A percentile compares a stretch with the other conserved stretches of the same genome.
Conservation (phyloP, 1,140 invertebrate species). For the Trachymyrmex cornetzi region DNA sequence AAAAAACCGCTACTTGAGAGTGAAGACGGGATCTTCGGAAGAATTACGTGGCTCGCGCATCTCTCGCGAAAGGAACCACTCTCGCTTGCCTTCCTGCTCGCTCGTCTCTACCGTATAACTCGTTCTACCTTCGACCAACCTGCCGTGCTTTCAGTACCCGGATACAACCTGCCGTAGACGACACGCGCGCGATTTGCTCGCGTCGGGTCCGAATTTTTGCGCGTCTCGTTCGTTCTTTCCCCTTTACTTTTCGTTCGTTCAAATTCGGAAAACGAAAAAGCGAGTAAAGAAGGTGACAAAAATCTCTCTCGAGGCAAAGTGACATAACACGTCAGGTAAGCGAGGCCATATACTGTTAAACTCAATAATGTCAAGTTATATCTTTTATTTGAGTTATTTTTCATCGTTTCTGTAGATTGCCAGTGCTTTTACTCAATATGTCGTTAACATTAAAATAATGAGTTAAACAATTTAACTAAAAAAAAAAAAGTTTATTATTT, state of each 20-base stretch:
- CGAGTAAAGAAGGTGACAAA: neutral
- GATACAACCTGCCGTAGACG: constrained; percentile 73
- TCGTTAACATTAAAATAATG: too few species aligned
- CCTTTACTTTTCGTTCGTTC: neutral
- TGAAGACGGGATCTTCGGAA: constrained; percentile 29
- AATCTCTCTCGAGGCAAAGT: neutral
- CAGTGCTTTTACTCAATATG: too few species aligned
- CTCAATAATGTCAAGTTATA: too few species aligned
- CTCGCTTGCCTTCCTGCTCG: constrained; percentile 68
- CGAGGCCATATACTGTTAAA: neutral
- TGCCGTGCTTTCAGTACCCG: constrained; percentile 72
- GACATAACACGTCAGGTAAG: constrained; percentile 19
- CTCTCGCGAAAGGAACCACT: constrained; percentile 70
- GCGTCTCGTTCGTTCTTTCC: neutral
- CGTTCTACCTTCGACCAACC: constrained; percentile 70
- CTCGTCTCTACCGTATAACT: constrained; percentile 68
- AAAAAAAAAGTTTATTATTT: too few species aligned
- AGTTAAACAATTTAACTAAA: too few species aligned
- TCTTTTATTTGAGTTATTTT: too few species aligned
- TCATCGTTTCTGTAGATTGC: too few species aligned
- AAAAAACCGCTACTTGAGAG: constrained; percentile 19
- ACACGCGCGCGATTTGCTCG: constrained; percentile 73
- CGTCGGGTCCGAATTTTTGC: constrained; percentile 33
- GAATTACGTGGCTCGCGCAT: constrained; percentile 59
- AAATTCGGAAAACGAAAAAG: neutral